Evolutionary conservation across 2,797 vertebrate species (phyloP).

Genomic region (Tamandua tetradactyla): DNA sequence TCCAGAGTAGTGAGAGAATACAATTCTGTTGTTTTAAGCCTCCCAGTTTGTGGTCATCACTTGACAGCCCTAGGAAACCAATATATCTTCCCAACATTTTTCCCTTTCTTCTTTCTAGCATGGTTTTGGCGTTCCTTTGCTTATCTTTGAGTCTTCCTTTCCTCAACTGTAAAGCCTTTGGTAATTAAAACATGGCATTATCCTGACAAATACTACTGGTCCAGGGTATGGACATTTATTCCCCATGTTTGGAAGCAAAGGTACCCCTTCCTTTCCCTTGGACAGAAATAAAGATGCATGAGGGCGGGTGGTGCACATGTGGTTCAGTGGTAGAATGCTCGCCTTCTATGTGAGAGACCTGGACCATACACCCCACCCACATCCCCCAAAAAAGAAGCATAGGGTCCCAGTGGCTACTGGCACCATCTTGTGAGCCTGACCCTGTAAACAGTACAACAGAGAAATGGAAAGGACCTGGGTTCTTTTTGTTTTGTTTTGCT

Average conservation of each 20-base stretch:
- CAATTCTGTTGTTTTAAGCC: too few relatives aligned
- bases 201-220: neutral
- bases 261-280: neutral
- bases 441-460: fast-evolving
- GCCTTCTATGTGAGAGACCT: too few relatives aligned
- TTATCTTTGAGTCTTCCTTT: neutral
- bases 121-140: neutral
- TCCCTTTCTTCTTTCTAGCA: neutral
- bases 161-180: neutral
- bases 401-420: neutral
- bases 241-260: neutral
- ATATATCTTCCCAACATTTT: too few relatives aligned
- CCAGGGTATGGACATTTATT: neutral
- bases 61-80: too few relatives aligned
- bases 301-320: too few relatives aligned
- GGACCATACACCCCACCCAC: too few relatives aligned
- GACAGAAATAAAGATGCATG: neutral
- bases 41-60: too few relatives aligned
- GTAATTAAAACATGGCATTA: neutral
- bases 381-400: too few relatives aligned
- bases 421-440: neutral
- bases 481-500: too few relatives aligned
- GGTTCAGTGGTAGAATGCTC: too few relatives aligned
- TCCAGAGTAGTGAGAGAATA: too few relatives aligned
- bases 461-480: neutral